Evolutionary conservation across 2,888 invertebrate genomes (phyloP), one percentile per base, ranked within the genome.

Genomic region (Eupithecia vulgata): DNA sequence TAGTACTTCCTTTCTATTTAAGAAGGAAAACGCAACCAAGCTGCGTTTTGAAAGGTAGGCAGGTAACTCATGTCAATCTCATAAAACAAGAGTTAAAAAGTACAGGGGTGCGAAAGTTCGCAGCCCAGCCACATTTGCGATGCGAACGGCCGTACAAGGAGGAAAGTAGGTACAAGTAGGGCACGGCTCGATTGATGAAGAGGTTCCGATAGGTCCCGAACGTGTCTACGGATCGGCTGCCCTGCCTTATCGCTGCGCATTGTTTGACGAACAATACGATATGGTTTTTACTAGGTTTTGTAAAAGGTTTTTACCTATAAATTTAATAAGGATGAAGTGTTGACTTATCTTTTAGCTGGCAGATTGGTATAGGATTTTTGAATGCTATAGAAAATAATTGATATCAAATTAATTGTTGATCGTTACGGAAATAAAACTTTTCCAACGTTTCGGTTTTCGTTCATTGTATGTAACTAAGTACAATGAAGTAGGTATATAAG

Each of bases 101-200:
- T 40, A 21, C 15, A 37, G 42, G 68, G 59, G 68, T 45, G 68
- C 17, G 40, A 69, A 70, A 70, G 34, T 45, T 45, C 25, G 52
- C 52, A 21, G 13, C 25, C 15, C n/a, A 37, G 40, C 25, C 68
- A 61, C 68, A 61, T 40, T 59, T 37, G 17, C 52, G 65, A 66
- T 68, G 71, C 69, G 71, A 34, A 69, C 69, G 74, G 8, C 71
- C 74, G 48, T 34, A 21, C 61, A 37, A 67, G 64, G 15, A 68
- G 70, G 52, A 25, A 65, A 65, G 42, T 30, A 30, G 30, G 30
- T 34, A 62, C 35, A 65, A 65, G 67, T 40, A 62, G 86, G 84
- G 84, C 78, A 81, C 79, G 75, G 86, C 92, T 94, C 94, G 90
- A 94, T 94, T 93, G 94, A 94, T 94, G 91, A 91, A 94, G 93